These are phyloP conservation scores for Drosophila sturtevanti DNA, from an alignment of 1,140 invertebrate genomes.

Conservation along the genomic window DNA sequence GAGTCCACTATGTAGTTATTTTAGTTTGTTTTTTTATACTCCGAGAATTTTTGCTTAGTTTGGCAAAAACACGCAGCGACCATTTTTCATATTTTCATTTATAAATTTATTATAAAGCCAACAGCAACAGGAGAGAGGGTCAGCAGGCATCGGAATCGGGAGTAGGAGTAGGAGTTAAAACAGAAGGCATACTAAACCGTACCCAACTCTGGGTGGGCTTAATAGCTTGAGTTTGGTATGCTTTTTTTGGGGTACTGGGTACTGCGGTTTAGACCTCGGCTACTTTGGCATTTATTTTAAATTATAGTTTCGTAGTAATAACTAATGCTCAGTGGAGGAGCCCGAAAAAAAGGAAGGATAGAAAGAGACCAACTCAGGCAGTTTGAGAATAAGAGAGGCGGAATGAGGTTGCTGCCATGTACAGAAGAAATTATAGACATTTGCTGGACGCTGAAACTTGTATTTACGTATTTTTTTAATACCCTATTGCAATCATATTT, in stretches of 20 bases:
- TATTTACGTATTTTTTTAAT: constrained; percentile 40
- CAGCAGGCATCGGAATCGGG: background rate
- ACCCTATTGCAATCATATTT: background rate
- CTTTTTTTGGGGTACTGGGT: constrained; percentile 24
- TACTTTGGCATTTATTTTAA: constrained; percentile 80
- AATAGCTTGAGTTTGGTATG: constrained; percentile 52
- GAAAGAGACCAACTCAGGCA: background rate
- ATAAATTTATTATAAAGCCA: constrained; percentile 80
- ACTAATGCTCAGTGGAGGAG: constrained; percentile 61
- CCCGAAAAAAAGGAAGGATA: background rate
- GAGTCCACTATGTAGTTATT: constrained; percentile 32
- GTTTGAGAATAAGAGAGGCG: background rate
- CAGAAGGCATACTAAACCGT: constrained; percentile 7
- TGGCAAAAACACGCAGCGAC: constrained; percentile 78
- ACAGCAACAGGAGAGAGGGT: constrained; percentile 31
- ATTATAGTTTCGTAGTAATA: constrained; percentile 76
- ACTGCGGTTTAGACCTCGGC: constrained; percentile 69
- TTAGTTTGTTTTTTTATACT: constrained; percentile 36
- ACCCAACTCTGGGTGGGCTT: constrained; percentile 42
- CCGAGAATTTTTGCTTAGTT: constrained; percentile 67
- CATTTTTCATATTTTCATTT: constrained; percentile 80
- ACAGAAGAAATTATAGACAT: constrained; percentile 71
- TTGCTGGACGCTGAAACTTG: constrained; percentile 36
- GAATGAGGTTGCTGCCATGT: constrained; percentile 50
- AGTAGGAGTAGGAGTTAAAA: background rate